Base-by-base conservation (phyloP, 2,888 invertebrate species). In the Cremastinae sp. region DNA sequence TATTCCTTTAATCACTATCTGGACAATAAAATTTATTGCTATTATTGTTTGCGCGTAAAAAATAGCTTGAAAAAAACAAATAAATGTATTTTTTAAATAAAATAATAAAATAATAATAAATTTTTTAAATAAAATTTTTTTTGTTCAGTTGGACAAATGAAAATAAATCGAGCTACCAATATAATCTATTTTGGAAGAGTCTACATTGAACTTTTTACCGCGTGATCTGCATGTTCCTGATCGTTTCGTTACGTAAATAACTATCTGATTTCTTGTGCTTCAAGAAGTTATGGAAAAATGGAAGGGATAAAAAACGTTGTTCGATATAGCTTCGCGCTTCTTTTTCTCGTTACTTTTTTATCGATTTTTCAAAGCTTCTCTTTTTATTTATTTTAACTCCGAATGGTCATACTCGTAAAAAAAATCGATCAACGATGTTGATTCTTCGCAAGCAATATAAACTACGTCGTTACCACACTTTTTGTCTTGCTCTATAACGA, bases 161-260 rank as follows among this genome's bases (percentile, higher is more conserved):
- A 28, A 28, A 5, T 28, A 12, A 12, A 4, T 12, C 54, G 16
- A 36, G 56, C 10, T n/a, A 49, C 18, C 28, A 51, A 51, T 69
- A 2, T 43, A 18, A 41, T 2, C 9, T 8, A 18, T 41, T 9
- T 41, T n/a, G 9, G 28, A 12, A 12, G 5, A 22, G 5, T 47
- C 14, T 20, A 49, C 12, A 14, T 12, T 4, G 43, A 49, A 47
- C 47, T 3, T 16, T 65, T 20, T 28, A n/a, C 18, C 12, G 14
- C 43, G 51, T 18, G 22, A 75, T 54, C 54, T 49, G 65, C 65
- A 65, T 71, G 43, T 36, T 12, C 12, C 12, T 28, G 34, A 66
- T 71, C 34, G 20, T 38, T 43, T 45, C 36, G 59, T 75, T 75
- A 65, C 36, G 59, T 70, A 59, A 70, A 65, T 65, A 34, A 3